Conservation (phyloP, 1,140 invertebrate species). For the Eubasilissa regina region DNA sequence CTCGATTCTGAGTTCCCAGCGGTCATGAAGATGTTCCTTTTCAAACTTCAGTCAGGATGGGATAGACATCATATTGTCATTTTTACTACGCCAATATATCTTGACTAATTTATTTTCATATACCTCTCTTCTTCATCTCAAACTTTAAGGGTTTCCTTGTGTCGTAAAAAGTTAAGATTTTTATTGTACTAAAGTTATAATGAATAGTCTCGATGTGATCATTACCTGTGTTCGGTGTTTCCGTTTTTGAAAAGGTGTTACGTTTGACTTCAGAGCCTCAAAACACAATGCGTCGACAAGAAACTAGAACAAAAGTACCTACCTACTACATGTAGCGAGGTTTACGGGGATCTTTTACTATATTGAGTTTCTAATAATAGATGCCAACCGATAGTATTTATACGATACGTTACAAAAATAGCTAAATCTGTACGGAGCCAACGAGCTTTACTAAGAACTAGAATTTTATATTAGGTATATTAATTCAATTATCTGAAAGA, state of each 20-base stretch:
- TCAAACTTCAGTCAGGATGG: background rate
- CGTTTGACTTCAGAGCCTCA: no score
- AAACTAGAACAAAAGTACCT: no score
- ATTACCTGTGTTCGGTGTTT: background rate
- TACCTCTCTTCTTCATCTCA: background rate
- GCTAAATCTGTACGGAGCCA: no score
- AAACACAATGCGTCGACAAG: no score
- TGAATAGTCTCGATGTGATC: background rate
- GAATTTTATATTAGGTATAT: no score
- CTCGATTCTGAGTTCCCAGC: slow-evolving; percentile 25
- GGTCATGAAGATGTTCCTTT: slow-evolving; percentile 38
- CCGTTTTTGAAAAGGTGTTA: background rate
- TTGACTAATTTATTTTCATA: slow-evolving; percentile 47
- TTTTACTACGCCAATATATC: slow-evolving; percentile 42
- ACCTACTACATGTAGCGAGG: no score
- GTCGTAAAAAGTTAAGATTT: slow-evolving; percentile 33
- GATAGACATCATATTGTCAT: slow-evolving; percentile 47
- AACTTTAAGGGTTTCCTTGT: slow-evolving; percentile 9
- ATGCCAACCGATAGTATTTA: no score
- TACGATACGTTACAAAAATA: no score
- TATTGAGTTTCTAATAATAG: no score
- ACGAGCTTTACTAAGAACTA: no score
- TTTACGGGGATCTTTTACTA: no score
- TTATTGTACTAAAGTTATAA: background rate
- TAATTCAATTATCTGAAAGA: no score